Evolutionary conservation across 2,113 vertebrate species (phyloP).

Genomic region (Tonatia bakeri): DNA sequence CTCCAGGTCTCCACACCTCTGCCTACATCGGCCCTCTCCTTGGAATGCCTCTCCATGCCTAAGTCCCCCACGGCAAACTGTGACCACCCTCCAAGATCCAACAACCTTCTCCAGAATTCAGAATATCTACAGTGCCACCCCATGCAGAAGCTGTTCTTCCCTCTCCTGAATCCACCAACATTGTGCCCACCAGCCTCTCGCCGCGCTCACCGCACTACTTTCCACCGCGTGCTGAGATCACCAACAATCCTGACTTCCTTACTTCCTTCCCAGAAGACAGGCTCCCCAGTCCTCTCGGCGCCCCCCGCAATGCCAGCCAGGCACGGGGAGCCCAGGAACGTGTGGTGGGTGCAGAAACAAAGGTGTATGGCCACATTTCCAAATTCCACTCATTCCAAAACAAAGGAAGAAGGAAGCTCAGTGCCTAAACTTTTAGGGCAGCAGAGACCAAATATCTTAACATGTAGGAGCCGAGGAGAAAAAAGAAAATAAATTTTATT

Average conservation of each 20-base stretch:
- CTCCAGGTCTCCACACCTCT: neutral
- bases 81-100: neutral
- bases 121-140: rapidly evolving
- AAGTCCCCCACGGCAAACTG: neutral
- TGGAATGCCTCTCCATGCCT: neutral
- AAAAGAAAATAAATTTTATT: neutral
- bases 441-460: neutral
- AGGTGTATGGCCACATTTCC: neutral
- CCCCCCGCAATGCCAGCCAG: neutral
- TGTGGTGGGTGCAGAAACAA: neutral
- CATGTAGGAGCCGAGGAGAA: neutral
- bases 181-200: neutral
- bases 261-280: neutral
- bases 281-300: neutral
- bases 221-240: neutral
- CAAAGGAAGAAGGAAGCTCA: neutral
- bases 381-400: neutral
- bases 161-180: neutral
- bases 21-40: neutral
- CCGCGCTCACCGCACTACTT: neutral
- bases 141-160: too few species aligned
- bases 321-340: neutral
- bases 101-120: neutral
- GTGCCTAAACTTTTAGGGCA: neutral
- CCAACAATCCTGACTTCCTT: neutral